Conservation (phyloP, 1,140 invertebrate genomes). For the Schlechtendalia chinensis region DNA sequence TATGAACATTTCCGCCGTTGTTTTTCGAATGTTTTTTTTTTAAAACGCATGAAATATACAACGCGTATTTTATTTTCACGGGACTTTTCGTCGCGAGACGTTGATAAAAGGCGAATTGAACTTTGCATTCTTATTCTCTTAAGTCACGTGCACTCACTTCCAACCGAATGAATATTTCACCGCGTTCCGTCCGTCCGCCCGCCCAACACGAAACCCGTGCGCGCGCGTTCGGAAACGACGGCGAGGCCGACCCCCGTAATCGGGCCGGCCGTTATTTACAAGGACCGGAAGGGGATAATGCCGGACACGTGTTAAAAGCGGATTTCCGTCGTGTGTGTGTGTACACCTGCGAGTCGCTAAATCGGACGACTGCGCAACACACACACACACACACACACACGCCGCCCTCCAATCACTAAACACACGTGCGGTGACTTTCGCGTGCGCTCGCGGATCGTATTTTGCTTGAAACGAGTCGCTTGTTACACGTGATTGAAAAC, state of each 20-base stretch:
- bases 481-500: too few species aligned
- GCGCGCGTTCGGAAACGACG: neutral
- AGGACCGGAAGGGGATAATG: constrained; percentile 19
- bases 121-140: neutral
- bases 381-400: too few species aligned
- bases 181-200: too few species aligned
- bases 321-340: neutral
- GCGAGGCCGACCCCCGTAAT: constrained; percentile 1
- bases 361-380: neutral
- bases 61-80: neutral
- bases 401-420: constrained; percentile 13
- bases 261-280: constrained; percentile 33
- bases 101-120: constrained; percentile 21
- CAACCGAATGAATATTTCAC: constrained; percentile 2
- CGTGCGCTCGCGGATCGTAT: too few species aligned
- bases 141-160: neutral
- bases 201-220: too few species aligned
- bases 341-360: constrained; percentile 7
- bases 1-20: neutral
- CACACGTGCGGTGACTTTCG: too few species aligned
- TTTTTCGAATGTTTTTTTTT: neutral
- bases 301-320: constrained; percentile 44
- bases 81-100: neutral
- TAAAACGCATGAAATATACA: neutral
- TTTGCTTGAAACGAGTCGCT: too few species aligned